Base-by-base conservation (phyloP, 2,888 invertebrate genomes). In the Elegia similella region DNA sequence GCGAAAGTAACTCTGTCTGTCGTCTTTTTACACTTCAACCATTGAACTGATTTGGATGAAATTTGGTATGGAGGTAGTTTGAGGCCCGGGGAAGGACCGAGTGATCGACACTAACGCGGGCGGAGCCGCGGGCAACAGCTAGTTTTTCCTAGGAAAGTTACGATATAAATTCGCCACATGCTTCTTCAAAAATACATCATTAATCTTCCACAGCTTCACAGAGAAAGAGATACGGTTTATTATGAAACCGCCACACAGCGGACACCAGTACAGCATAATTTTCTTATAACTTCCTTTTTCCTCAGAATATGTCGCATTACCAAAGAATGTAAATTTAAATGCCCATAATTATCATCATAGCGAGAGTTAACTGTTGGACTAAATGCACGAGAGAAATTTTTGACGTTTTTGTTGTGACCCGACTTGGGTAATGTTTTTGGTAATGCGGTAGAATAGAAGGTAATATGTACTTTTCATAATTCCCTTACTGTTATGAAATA, bases 291-390 rank as follows among this genome's bases (percentile, higher is more conserved):
- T 50, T 32, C 34, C 29, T 34, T 15, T 50, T 50, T 50, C 34
- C 16, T 12, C 34, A 6, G 32, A 34, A 32, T 15, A 32, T 6
- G 32, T 30, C 15, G 29, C 50, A 34, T 46, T 17, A 50, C 34
- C n/a, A 34, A 50, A 50, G 50, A 50, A 50, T 50, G 38, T 50
- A 23, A 46, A 47, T 50, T 50, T 13, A 38, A 34, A 50, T 50
- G 50, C 34, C 50, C 50, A 50, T 50, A 50, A 50, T 50, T 50
- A 34, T 34, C 50, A 50, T 50, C 34, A 50, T 6, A 34, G 15
- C 15, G 17, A 34, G 12, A 16, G 16, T 7, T 34, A 34, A 34
- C 48, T 50, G 48, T 34, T 12, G 16, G 13, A 34, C 50, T 38
- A n/a, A 38, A 34, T 17, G 15, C 48, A 10, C 46, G 23, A 16